These are phyloP conservation scores for Drosophila rhopaloa DNA, from an alignment of 1,140 invertebrate genomes.

Conservation along the genomic window DNA sequence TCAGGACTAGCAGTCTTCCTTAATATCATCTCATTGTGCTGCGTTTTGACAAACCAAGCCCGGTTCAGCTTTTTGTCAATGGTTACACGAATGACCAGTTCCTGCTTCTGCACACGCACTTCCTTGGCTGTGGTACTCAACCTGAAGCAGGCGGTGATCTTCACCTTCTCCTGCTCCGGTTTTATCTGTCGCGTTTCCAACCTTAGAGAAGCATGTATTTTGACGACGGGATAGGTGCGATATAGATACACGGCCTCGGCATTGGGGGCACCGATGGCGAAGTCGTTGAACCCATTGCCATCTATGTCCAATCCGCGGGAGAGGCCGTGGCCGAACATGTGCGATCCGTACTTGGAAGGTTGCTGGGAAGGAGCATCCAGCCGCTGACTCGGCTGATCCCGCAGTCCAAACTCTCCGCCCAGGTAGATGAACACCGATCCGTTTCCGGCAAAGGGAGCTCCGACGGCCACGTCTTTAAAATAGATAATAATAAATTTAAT, in stretches of 20 bases:
- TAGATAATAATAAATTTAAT: not conserved
- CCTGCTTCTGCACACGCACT: slow-evolving; percentile 60
- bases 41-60: slow-evolving; percentile 59
- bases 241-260: slow-evolving; percentile 86
- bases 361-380: slow-evolving; percentile 68
- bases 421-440: slow-evolving; percentile 89
- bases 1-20: slow-evolving; percentile 43
- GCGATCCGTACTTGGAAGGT: slow-evolving; percentile 59
- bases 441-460: slow-evolving; percentile 88
- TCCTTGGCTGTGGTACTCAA: slow-evolving; percentile 67
- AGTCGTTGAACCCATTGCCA: slow-evolving; percentile 87
- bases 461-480: slow-evolving; percentile 87
- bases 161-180: slow-evolving; percentile 85
- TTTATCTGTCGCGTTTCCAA: slow-evolving; percentile 85
- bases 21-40: slow-evolving; percentile 67
- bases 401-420: slow-evolving; percentile 86
- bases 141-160: slow-evolving; percentile 85
- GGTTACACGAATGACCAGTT: slow-evolving; percentile 59
- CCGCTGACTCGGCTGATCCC: slow-evolving; percentile 85
- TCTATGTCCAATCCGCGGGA: slow-evolving; percentile 88
- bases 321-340: slow-evolving; percentile 87
- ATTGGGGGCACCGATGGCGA: slow-evolving; percentile 88
- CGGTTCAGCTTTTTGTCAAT: slow-evolving; percentile 76
- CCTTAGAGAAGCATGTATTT: slow-evolving; percentile 83
- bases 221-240: slow-evolving; percentile 86